Percentiles rank a stretch among this genome's conserved stretches.
Conservation (phyloP, 2,888 invertebrate genomes). For the Selenia dentaria region DNA sequence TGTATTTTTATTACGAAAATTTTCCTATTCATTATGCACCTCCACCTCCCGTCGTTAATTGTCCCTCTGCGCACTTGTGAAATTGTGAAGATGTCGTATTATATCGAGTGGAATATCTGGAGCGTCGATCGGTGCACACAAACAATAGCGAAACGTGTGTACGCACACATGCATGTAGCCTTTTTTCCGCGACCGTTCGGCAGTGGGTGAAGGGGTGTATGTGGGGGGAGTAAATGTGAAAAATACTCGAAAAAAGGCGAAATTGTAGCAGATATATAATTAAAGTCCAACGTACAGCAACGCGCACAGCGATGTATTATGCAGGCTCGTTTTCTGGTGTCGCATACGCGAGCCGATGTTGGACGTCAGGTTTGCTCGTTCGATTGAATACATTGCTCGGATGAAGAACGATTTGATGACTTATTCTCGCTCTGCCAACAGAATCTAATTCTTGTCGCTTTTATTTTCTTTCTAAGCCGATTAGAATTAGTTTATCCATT, state of each 20-base stretch:
- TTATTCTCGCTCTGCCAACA: background rate
- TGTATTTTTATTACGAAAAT: constrained; percentile 57
- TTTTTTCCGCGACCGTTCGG: constrained; percentile 76
- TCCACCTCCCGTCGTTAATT: constrained; percentile 23
- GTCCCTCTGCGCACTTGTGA: constrained; percentile 18
- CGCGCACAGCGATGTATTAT: constrained; percentile 80
- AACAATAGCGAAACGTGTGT: constrained; percentile 35
- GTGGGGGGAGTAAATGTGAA: constrained; percentile 80
- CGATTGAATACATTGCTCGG: constrained; percentile 28
- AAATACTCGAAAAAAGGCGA: constrained; percentile 85
- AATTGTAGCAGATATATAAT: constrained; percentile 85
- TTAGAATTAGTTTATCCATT: no score
- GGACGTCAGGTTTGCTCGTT: constrained; percentile 19
- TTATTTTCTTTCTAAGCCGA: no score
- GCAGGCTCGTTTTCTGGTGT: constrained; percentile 72
- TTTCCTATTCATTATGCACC: constrained; percentile 48
- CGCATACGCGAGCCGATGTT: constrained; percentile 48
- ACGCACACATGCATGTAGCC: constrained; percentile 63
- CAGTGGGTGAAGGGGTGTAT: constrained; percentile 63
- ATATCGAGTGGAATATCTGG: constrained; percentile 1
- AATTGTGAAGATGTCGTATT: constrained; percentile 9
- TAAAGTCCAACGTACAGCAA: constrained; percentile 80
- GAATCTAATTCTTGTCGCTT: background rate
- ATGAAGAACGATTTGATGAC: constrained; percentile 9
- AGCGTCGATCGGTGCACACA: constrained; percentile 29